phyloP scores from a whole-genome alignment of 2,113 vertebrate genomes.

The Lates calcarifer region DNA sequence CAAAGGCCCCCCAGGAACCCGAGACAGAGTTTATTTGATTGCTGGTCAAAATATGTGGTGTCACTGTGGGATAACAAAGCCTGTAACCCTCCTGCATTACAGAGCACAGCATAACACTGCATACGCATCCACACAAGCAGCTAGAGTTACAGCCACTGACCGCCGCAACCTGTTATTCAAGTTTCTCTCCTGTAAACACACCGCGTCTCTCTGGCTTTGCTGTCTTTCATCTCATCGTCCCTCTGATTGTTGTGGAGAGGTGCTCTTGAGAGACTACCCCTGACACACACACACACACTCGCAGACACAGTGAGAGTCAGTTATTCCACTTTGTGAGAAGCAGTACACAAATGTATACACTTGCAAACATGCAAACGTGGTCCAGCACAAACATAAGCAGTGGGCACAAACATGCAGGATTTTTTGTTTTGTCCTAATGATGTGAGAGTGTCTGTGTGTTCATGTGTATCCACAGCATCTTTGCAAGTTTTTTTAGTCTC shows the following conservation, averaged over 20 bases:
- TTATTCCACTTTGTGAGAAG: constrained; percentile 25
- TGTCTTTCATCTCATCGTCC: constrained; percentile 71
- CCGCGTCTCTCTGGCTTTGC: constrained; percentile 44
- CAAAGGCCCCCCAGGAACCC: constrained; percentile 54
- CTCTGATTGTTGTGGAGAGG: constrained; percentile 74
- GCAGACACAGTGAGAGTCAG: constrained; percentile 22
- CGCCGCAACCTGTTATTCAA: constrained; percentile 67
- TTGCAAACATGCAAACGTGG: constrained; percentile 28
- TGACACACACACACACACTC: constrained; percentile 38
- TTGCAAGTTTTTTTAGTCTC: background rate
- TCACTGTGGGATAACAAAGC: constrained; percentile 67
- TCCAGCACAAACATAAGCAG: constrained; percentile 48
- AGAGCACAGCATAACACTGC: constrained; percentile 31
- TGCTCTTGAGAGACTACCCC: constrained; percentile 41
- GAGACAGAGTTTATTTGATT: constrained; percentile 71
- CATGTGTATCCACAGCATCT: background rate
- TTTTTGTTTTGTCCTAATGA: background rate
- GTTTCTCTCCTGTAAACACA: constrained; percentile 70
- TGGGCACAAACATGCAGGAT: constrained; percentile 1
- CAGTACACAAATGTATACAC: constrained; percentile 46
- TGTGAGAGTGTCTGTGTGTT: background rate
- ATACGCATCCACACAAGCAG: constrained; percentile 62
- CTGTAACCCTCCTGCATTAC: constrained; percentile 46
- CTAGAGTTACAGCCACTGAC: constrained; percentile 70
- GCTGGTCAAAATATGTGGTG: constrained; percentile 70